Percentiles rank a stretch among this genome's conserved stretches.
phyloP scores from a whole-genome alignment of 1,140 invertebrate genomes.

The Brachionus manjavacas region DNA sequence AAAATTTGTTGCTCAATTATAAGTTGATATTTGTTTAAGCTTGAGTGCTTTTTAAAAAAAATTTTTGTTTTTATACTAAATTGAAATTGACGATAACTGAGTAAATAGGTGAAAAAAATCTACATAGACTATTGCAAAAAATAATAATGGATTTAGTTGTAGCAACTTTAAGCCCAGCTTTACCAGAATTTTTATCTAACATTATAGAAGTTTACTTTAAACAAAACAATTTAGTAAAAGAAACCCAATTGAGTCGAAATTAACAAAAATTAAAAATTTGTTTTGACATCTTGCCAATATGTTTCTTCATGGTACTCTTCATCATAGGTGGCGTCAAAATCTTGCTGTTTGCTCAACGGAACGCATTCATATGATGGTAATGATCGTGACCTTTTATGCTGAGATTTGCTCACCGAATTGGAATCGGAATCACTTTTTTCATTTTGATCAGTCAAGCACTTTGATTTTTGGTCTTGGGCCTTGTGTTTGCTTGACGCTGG shows the following conservation, averaged over 20 bases:
- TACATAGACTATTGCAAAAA: background rate
- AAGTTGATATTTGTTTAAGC: background rate
- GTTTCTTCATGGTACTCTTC: background rate
- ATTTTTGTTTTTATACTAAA: background rate
- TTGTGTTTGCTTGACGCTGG: no score
- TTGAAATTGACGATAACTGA: background rate
- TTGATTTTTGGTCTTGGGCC: background rate
- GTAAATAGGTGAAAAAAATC: background rate
- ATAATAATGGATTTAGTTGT: background rate
- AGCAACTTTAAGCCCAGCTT: background rate
- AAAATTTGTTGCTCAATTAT: background rate
- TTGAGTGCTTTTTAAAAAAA: background rate
- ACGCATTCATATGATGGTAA: constrained; percentile 16
- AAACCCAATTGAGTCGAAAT: background rate
- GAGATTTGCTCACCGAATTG: background rate
- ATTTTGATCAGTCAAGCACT: background rate
- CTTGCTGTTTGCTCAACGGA: background rate
- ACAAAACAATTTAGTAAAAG: background rate
- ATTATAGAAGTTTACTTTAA: background rate
- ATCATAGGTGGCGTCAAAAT: background rate
- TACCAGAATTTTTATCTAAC: background rate
- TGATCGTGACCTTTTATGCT: constrained; percentile 5
- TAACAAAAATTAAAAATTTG: background rate
- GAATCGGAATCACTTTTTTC: background rate
- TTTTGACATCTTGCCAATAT: background rate